Evolutionary conservation across 2,113 vertebrate genomes (phyloP).

Genomic region (Marmota flaviventris): DNA sequence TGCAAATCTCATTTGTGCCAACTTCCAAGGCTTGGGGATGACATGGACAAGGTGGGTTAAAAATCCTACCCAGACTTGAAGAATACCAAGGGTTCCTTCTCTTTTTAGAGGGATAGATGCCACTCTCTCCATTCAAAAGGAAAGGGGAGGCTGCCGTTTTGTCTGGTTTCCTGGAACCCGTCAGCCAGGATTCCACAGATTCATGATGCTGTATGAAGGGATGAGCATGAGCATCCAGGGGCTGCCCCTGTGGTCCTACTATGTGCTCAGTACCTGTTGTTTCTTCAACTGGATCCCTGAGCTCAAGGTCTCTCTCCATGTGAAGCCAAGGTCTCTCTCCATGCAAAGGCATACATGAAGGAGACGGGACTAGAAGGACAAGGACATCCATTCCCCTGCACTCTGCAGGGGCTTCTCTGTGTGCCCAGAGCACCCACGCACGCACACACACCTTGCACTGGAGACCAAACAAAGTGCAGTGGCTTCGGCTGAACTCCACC

Average conservation of each 20-base stretch:
- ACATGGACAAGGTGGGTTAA: not conserved
- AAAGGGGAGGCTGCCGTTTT: conserved; percentile 31
- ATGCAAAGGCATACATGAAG: not conserved
- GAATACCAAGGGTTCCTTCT: not conserved
- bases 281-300: not conserved
- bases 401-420: not conserved
- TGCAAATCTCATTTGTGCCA: conserved; percentile 56
- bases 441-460: not conserved
- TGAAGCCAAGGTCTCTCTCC: not conserved
- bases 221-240: fast-evolving
- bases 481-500: conserved; percentile 61
- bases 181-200: too few relatives aligned
- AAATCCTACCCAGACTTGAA: not conserved
- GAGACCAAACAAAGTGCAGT: not conserved
- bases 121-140: not conserved
- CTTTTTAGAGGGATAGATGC: not conserved
- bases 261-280: not conserved
- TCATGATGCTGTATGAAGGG: fast-evolving
- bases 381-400: not conserved
- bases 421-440: not conserved
- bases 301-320: not conserved
- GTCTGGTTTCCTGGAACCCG: not conserved
- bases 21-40: conserved; percentile 54
- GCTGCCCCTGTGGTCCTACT: fast-evolving
- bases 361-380: conserved; percentile 11